Percentiles rank a stretch among this genome's conserved stretches.
Evolutionary conservation across 2,113 vertebrate species (phyloP).

Genomic region (Nothobranchius furzeri): DNA sequence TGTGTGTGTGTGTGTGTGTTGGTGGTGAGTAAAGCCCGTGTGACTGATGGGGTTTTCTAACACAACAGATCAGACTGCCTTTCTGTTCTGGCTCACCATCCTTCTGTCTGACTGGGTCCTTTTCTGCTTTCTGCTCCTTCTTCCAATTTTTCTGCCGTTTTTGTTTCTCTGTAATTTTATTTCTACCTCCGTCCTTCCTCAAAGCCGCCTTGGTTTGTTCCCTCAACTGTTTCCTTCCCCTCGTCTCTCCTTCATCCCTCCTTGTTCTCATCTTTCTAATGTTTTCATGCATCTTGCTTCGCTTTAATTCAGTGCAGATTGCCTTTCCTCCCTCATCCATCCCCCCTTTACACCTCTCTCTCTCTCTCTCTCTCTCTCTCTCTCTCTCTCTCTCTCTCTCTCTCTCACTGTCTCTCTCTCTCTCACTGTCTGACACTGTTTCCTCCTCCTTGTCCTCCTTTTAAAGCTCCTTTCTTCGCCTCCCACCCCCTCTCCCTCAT

Average conservation of each 20-base stretch:
- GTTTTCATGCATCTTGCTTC: slow-evolving; percentile 8
- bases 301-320: slow-evolving; percentile 20
- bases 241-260: background rate
- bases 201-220: background rate
- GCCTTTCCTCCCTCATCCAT: slow-evolving; percentile 14
- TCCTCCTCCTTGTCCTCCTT: slow-evolving; percentile 21
- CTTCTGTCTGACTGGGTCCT: slow-evolving; percentile 14
- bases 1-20: slow-evolving; percentile 32
- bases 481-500: slow-evolving; percentile 46
- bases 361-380: background rate
- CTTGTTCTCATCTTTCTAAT: background rate
- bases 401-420: too few species aligned
- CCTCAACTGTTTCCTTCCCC: background rate
- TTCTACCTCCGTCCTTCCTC: background rate
- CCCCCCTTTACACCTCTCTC: slow-evolving; percentile 20
- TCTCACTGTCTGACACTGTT: slow-evolving; percentile 30
- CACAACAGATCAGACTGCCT: slow-evolving; percentile 50
- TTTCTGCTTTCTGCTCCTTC: slow-evolving; percentile 7
- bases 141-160: slow-evolving; percentile 5
- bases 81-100: slow-evolving; percentile 36
- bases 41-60: slow-evolving; percentile 63
- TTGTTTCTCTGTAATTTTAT: background rate
- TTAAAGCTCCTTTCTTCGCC: slow-evolving; percentile 37
- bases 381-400: slow-evolving; percentile 11
- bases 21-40: slow-evolving; percentile 47